Conservation (phyloP, 1,140 invertebrate species). For the Palaemon carinicauda region DNA sequence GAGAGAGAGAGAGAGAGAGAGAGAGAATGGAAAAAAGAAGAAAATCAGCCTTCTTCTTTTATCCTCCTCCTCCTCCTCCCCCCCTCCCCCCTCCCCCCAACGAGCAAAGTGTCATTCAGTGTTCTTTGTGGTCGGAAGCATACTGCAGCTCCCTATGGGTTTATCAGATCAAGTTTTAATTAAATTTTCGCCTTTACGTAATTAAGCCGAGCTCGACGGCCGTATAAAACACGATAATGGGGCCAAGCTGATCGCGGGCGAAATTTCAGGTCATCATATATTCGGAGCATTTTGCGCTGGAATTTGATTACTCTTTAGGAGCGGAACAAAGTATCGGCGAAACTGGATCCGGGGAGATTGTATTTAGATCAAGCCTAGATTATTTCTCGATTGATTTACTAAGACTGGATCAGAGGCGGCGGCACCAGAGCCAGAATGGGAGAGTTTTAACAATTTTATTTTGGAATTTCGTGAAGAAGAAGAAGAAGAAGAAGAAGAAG, state of each 20-base stretch:
- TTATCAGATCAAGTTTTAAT: slow-evolving; percentile 60
- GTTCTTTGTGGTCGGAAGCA: slow-evolving; percentile 57
- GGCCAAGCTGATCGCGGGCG: slow-evolving; percentile 43
- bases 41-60: too few relatives aligned
- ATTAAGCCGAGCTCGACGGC: slow-evolving; percentile 58
- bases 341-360: slow-evolving; percentile 46
- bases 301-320: slow-evolving; percentile 58
- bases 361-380: slow-evolving; percentile 54
- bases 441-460: too few relatives aligned
- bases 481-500: too few relatives aligned
- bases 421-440: too few relatives aligned
- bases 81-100: too few relatives aligned
- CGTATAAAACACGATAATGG: slow-evolving; percentile 59
- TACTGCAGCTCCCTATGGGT: slow-evolving; percentile 57
- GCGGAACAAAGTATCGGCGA: slow-evolving; percentile 49
- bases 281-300: slow-evolving; percentile 52
- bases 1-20: too few relatives aligned
- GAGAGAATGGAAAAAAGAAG: too few relatives aligned
- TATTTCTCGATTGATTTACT: slow-evolving; percentile 54
- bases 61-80: too few relatives aligned
- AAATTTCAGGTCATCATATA: slow-evolving; percentile 59
- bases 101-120: slow-evolving; percentile 34
- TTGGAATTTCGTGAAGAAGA: too few relatives aligned
- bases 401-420: slow-evolving; percentile 34
- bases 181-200: slow-evolving; percentile 60